A percentile compares a stretch with the other conserved stretches of the same genome.
Conservation (phyloP, 2,113 vertebrate species). For the Coptodon rendalli region DNA sequence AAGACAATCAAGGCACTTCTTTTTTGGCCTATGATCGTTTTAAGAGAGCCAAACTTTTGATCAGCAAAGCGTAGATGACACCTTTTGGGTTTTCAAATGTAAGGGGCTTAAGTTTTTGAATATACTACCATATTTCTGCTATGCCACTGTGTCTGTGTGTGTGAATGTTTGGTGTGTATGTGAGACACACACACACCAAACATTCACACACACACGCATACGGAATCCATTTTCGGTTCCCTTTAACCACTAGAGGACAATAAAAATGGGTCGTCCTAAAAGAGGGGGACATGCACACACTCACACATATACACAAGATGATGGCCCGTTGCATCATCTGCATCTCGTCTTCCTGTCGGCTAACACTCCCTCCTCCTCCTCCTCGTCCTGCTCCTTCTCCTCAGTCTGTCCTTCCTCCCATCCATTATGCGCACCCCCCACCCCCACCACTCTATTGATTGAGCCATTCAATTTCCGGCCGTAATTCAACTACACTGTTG, state of each 20-base stretch:
- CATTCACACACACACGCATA: not conserved
- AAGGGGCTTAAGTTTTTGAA: not conserved
- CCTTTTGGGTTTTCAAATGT: not conserved
- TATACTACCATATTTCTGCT: not conserved
- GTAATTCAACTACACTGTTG: slow-evolving; percentile 61
- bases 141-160: not conserved
- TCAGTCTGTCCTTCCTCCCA: not conserved
- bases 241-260: slow-evolving; percentile 29
- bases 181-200: not conserved
- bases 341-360: not conserved
- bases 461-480: slow-evolving; percentile 54
- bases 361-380: not conserved
- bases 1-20: not conserved
- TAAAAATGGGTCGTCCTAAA: slow-evolving; percentile 28
- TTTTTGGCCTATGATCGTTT: not conserved
- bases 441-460: slow-evolving; percentile 53
- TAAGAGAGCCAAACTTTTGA: not conserved
- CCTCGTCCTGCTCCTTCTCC: not conserved
- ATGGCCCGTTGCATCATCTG: slow-evolving; percentile 43
- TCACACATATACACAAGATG: slow-evolving; percentile 3
- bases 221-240: not conserved
- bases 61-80: not conserved
- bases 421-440: not conserved
- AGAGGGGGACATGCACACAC: not conserved
- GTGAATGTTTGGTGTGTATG: not conserved